Conservation (phyloP, 2,888 invertebrate species). For the Melieria picta region DNA sequence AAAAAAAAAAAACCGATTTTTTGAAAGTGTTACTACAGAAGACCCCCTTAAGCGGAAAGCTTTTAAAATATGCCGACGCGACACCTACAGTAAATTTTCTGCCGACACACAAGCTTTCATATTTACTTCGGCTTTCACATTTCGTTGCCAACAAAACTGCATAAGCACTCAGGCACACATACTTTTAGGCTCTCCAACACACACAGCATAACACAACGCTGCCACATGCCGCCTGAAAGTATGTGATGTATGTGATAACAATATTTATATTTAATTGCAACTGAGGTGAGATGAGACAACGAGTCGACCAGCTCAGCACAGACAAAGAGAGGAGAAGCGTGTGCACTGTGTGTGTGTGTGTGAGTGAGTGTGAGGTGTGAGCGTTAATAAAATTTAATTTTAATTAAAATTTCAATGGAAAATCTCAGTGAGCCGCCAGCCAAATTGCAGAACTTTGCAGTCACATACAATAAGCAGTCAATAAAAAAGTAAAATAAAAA, state of each 20-base stretch:
- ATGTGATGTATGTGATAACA: constrained; percentile 11
- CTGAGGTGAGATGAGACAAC: too few relatives aligned
- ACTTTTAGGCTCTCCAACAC: too few relatives aligned
- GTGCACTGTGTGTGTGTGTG: neutral
- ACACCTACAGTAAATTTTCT: constrained; percentile 57
- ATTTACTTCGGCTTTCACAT: constrained; percentile 45
- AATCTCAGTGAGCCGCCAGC: constrained; percentile 1
- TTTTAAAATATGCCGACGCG: constrained; percentile 63
- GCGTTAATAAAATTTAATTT: constrained; percentile 28
- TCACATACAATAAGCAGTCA: neutral
- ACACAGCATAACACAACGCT: too few relatives aligned
- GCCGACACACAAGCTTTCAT: constrained; percentile 53
- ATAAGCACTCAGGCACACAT: constrained; percentile 18
- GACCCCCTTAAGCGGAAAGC: constrained; percentile 59
- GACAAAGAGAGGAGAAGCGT: neutral
- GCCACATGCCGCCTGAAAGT: constrained; percentile 13
- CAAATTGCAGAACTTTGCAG: neutral
- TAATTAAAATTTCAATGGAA: constrained; percentile 30
- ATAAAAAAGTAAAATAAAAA: too few relatives aligned
- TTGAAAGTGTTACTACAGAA: too few relatives aligned
- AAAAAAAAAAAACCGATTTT: too few relatives aligned
- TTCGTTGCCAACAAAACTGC: constrained; percentile 19
- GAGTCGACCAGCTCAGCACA: too few relatives aligned
- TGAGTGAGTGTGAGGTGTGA: neutral
- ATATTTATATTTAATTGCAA: constrained; percentile 24